Percentiles rank a stretch among this genome's conserved stretches.
Evolutionary conservation across 2,888 invertebrate genomes (phyloP).

Genomic region (Callimorpha dominula): DNA sequence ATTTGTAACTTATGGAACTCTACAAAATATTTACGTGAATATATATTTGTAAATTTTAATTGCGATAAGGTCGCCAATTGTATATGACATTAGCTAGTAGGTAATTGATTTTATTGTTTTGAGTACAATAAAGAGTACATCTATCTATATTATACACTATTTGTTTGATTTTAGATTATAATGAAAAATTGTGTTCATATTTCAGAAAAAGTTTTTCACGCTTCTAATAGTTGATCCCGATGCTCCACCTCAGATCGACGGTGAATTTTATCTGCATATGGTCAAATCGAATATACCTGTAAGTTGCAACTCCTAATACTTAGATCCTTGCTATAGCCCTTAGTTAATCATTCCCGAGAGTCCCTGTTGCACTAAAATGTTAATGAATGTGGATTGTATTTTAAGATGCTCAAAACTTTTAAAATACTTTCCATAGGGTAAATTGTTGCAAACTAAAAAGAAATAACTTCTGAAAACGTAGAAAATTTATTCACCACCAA

Average conservation of each 20-base stretch:
- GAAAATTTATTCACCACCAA: background rate
- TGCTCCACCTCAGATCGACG: constrained; percentile 77
- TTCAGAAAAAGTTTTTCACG: constrained; percentile 83
- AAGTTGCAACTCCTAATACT: constrained; percentile 45
- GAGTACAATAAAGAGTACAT: too few species aligned
- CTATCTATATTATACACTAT: too few species aligned
- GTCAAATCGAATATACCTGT: constrained; percentile 83
- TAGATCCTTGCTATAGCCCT: background rate
- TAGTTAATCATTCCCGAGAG: background rate
- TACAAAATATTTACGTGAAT: too few species aligned
- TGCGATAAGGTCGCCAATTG: too few species aligned
- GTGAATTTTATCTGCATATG: constrained; percentile 83
- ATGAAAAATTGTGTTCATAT: constrained; percentile 23
- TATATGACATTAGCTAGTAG: too few species aligned
- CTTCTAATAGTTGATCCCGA: constrained; percentile 83
- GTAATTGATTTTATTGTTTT: too few species aligned
- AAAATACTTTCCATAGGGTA: too few species aligned
- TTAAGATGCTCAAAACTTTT: too few species aligned
- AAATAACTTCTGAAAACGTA: background rate
- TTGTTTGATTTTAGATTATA: background rate
- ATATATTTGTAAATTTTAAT: too few species aligned
- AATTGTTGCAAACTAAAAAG: background rate
- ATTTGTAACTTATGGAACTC: background rate
- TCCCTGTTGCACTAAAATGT: background rate
- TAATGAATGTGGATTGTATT: background rate